A percentile compares a stretch with the other conserved stretches of the same genome.
Conservation (phyloP, 2,113 vertebrate genomes). For the Ochotona princeps region DNA sequence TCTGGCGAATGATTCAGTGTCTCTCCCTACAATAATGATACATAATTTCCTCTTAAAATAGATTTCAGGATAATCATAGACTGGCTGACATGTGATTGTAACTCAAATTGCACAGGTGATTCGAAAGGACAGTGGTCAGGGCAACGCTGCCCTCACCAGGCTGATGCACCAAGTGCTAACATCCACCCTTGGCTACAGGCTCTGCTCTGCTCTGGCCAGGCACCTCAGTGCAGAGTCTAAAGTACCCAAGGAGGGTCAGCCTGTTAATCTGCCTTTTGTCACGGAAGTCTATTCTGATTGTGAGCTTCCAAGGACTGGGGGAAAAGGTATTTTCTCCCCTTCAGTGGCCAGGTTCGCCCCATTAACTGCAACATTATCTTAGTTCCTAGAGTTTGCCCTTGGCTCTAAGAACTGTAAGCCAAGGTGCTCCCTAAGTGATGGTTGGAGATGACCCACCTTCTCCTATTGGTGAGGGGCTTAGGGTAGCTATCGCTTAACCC, state of each 20-base stretch:
- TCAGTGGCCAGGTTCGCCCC: neutral
- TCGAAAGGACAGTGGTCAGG: neutral
- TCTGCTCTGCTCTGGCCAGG: neutral
- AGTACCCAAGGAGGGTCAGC: neutral
- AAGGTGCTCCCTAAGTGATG: neutral
- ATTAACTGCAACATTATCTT: neutral
- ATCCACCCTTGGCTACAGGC: neutral
- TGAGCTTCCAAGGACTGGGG: too few relatives aligned
- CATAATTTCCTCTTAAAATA: slow-evolving; percentile 32
- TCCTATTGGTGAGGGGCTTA: too few relatives aligned
- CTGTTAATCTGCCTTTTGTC: too few relatives aligned
- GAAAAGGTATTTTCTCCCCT: too few relatives aligned
- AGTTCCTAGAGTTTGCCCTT: neutral
- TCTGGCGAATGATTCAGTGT: slow-evolving; percentile 36
- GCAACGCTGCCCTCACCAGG: neutral
- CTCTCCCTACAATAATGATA: neutral
- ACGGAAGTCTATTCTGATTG: too few relatives aligned
- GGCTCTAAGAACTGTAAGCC: too few relatives aligned
- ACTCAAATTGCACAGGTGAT: neutral
- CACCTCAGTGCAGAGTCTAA: neutral
- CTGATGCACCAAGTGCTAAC: neutral
- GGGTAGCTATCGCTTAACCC: neutral
- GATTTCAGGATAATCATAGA: neutral
- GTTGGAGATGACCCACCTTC: neutral
- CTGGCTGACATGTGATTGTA: neutral